Evolutionary conservation across 2,113 vertebrate genomes (phyloP).

Genomic region (Gymnogyps californianus): DNA sequence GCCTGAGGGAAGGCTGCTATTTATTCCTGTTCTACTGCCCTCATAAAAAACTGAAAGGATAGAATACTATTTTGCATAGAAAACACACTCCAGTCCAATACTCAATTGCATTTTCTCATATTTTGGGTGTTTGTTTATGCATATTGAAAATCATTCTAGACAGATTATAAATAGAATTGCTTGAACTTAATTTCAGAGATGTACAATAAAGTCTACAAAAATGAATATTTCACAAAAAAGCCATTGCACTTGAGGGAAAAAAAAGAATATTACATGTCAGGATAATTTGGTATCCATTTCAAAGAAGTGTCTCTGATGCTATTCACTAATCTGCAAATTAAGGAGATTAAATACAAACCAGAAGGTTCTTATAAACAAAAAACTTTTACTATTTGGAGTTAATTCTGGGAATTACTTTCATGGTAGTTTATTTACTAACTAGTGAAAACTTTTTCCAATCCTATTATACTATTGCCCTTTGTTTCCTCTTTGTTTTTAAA

Average conservation of each 20-base stretch:
- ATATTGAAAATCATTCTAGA: neutral
- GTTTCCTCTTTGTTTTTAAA: neutral
- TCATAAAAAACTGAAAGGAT: neutral
- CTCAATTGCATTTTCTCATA: neutral
- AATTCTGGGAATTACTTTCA: neutral
- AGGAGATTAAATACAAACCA: neutral
- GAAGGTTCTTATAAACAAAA: neutral
- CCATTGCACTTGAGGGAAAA: neutral
- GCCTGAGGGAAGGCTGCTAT: neutral
- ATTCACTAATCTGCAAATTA: neutral
- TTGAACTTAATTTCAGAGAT: neutral
- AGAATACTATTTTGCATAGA: neutral
- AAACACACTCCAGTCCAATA: neutral
- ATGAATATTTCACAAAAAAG: neutral
- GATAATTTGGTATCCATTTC: neutral
- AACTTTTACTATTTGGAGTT: neutral
- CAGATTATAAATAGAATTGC: neutral
- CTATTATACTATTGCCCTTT: neutral
- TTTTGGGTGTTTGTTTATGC: neutral
- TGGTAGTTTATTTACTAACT: neutral
- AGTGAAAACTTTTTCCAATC: neutral
- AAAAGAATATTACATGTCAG: neutral
- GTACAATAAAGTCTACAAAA: neutral
- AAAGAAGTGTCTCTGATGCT: neutral
- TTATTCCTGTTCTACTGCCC: neutral